These are phyloP conservation scores for Dryas iulia DNA, from an alignment of 1,140 invertebrate species.

Conservation along the genomic window DNA sequence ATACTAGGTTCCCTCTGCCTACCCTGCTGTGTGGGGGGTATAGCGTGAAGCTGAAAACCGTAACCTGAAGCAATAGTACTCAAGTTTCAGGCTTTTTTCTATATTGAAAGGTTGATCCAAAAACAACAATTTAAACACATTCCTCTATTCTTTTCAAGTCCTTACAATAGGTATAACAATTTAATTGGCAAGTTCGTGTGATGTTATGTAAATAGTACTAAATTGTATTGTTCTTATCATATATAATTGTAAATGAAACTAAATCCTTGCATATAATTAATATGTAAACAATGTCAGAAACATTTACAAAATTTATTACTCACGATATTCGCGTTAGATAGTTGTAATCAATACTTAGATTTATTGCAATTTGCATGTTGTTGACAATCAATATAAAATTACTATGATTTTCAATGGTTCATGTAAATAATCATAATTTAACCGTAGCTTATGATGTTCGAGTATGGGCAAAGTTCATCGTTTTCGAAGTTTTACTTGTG, in stretches of 20 bases:
- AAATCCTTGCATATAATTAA: constrained; percentile 18
- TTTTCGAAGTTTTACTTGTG: neutral
- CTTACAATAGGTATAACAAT: neutral
- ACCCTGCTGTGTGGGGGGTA: too few relatives aligned
- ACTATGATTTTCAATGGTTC: constrained; percentile 18
- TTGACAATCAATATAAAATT: constrained; percentile 15
- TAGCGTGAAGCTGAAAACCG: too few relatives aligned
- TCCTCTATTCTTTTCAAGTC: too few relatives aligned
- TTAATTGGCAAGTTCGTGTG: neutral
- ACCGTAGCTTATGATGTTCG: neutral
- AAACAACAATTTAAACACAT: too few relatives aligned
- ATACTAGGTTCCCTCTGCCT: too few relatives aligned
- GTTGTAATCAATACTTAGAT: constrained; percentile 15
- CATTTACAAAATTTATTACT: constrained; percentile 16
- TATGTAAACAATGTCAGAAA: constrained; percentile 18
- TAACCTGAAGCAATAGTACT: too few relatives aligned
- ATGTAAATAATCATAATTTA: neutral
- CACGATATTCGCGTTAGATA: constrained; percentile 22
- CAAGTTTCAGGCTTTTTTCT: too few relatives aligned
- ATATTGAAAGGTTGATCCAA: too few relatives aligned
- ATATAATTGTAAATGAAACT: constrained; percentile 6
- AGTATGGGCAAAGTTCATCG: constrained; percentile 1
- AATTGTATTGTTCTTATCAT: neutral
- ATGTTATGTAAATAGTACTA: neutral
- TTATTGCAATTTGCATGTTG: constrained; percentile 13